These are phyloP conservation scores for Unio pictorum DNA, from an alignment of 2,888 invertebrate species.

Conservation along the genomic window DNA sequence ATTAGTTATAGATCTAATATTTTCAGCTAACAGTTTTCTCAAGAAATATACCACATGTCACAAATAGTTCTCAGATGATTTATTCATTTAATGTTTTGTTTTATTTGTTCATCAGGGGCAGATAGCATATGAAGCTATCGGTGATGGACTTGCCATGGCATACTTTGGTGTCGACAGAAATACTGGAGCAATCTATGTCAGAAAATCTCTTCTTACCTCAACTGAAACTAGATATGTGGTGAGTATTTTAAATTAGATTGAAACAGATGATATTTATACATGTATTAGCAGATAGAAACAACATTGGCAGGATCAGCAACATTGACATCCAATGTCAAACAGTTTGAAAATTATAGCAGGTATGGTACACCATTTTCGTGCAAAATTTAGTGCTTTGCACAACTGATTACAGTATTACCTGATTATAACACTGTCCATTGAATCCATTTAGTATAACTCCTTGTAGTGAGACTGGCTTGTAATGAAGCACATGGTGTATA, in stretches of 20 bases:
- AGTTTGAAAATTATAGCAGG: too few species aligned
- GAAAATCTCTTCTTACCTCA: conserved; percentile 38
- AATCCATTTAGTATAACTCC: too few species aligned
- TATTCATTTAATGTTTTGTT: not conserved
- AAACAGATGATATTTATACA: not conserved
- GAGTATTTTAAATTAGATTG: not conserved
- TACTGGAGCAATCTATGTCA: conserved; percentile 48
- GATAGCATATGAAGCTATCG: conserved; percentile 29
- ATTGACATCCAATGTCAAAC: too few species aligned
- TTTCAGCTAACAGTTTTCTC: conserved; percentile 2
- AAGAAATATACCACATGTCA: not conserved
- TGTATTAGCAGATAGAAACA: not conserved
- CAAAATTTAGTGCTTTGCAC: too few species aligned
- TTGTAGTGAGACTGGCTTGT: too few species aligned
- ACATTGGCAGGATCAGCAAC: too few species aligned
- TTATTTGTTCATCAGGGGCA: conserved; percentile 23
- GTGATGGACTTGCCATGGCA: conserved; percentile 32
- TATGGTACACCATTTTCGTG: too few species aligned
- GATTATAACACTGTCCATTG: too few species aligned
- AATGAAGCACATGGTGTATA: too few species aligned
- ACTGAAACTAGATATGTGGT: conserved; percentile 30
- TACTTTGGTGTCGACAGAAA: conserved; percentile 48
- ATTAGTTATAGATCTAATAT: too few species aligned
- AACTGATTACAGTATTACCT: too few species aligned
- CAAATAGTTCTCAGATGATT: not conserved